These are phyloP conservation scores for Diogma glabrata DNA, from an alignment of 2,888 invertebrate genomes.

Conservation along the genomic window DNA sequence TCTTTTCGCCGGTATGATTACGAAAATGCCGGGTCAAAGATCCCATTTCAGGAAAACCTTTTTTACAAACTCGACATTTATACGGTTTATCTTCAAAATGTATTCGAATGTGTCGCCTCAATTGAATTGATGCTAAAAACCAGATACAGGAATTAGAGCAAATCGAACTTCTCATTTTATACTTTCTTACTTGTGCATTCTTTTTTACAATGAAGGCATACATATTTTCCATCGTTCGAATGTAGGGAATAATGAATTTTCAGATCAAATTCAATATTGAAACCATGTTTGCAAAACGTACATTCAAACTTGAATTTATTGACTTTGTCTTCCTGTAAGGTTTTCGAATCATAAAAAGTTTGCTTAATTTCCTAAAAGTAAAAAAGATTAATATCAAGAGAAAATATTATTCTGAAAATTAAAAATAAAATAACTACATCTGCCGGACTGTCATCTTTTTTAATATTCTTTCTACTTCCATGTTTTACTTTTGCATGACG, in stretches of 20 bases:
- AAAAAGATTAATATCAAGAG: no score
- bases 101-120: constrained; percentile 42
- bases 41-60: constrained; percentile 42
- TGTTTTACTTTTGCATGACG: background rate
- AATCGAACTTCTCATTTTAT: background rate
- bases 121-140: constrained; percentile 27
- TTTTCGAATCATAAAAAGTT: background rate
- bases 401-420: no score
- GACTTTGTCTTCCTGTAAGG: constrained; percentile 1
- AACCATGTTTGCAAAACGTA: constrained; percentile 37
- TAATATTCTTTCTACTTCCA: background rate
- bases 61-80: constrained; percentile 39
- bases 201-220: constrained; percentile 41
- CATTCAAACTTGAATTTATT: constrained; percentile 29
- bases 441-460: no score
- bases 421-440: no score
- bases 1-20: constrained; percentile 40
- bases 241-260: constrained; percentile 40
- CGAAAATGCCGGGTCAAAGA: constrained; percentile 41
- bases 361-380: background rate
- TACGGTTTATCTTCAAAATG: constrained; percentile 43
- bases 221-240: constrained; percentile 29
- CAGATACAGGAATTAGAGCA: no score
- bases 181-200: constrained; percentile 37
- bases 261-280: constrained; percentile 39